Evolutionary conservation across 2,113 vertebrate species (phyloP).

Genomic region (Hippolais icterina): DNA sequence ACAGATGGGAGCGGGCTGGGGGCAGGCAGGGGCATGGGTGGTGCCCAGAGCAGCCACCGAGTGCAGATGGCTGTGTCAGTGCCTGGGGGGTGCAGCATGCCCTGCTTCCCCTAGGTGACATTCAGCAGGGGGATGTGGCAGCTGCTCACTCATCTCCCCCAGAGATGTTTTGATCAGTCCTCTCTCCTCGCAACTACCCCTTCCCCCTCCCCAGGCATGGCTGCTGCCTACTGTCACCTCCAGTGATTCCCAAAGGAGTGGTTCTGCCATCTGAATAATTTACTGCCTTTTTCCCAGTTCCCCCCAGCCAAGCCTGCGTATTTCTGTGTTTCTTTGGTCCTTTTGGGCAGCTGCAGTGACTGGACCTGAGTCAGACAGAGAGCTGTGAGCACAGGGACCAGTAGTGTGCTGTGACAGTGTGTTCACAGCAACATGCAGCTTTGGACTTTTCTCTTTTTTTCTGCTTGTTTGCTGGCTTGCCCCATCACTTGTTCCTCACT

Average conservation of each 20-base stretch:
- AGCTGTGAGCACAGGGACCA: background rate
- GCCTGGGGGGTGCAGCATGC: background rate
- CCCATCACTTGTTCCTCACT: background rate
- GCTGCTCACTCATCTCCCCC: background rate
- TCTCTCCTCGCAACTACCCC: background rate
- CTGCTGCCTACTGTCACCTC: background rate
- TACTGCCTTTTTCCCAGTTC: background rate
- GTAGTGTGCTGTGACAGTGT: accelerated
- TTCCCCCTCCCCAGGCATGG: background rate
- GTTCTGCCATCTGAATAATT: background rate
- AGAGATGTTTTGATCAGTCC: background rate
- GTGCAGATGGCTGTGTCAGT: background rate
- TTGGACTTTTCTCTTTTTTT: background rate
- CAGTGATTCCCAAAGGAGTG: background rate
- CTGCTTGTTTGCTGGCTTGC: background rate
- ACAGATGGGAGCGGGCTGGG: background rate
- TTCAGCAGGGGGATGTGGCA: background rate
- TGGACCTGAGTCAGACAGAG: background rate
- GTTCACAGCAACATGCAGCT: background rate
- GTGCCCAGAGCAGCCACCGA: accelerated
- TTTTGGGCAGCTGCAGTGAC: background rate
- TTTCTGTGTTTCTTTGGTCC: background rate
- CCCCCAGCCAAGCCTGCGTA: background rate
- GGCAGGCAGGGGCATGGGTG: accelerated
- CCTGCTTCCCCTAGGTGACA: background rate